phyloP scores from a whole-genome alignment of 2,888 invertebrate genomes.

The Andricus quercusramuli region DNA sequence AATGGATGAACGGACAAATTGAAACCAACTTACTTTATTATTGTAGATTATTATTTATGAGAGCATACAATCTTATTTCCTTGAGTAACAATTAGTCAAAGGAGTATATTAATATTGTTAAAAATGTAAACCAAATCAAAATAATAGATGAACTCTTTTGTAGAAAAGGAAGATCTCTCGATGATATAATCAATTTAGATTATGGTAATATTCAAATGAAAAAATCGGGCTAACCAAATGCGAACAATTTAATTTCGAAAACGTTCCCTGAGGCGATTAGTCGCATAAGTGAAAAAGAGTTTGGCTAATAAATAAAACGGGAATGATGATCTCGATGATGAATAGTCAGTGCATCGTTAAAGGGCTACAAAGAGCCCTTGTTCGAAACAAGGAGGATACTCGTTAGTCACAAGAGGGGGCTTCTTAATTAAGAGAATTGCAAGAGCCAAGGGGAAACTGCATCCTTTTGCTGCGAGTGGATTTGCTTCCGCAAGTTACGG shows the following conservation, averaged over 20 bases:
- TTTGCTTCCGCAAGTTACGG: constrained; percentile 26
- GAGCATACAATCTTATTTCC: too few relatives aligned
- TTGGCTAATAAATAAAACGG: constrained; percentile 20
- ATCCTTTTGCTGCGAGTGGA: background rate
- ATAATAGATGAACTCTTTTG: background rate
- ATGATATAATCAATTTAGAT: background rate
- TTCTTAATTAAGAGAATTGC: constrained; percentile 37
- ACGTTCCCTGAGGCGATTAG: background rate
- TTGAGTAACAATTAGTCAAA: too few relatives aligned
- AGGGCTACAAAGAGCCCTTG: constrained; percentile 33
- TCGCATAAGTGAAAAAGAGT: constrained; percentile 20
- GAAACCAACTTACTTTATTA: too few relatives aligned
- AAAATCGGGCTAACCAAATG: constrained; percentile 1
- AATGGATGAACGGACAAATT: too few relatives aligned
- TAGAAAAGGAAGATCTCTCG: background rate
- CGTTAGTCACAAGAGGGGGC: constrained; percentile 22
- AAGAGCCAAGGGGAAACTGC: constrained; percentile 32
- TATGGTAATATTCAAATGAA: background rate
- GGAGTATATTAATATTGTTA: too few relatives aligned
- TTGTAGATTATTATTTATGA: too few relatives aligned
- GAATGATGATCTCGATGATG: constrained; percentile 32
- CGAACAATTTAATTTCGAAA: constrained; percentile 16
- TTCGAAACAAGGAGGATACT: constrained; percentile 27
- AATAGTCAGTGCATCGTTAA: constrained; percentile 27
- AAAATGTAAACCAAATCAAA: too few relatives aligned